phyloP scores from a whole-genome alignment of 2,888 invertebrate species.

The Ochropacha duplaris region DNA sequence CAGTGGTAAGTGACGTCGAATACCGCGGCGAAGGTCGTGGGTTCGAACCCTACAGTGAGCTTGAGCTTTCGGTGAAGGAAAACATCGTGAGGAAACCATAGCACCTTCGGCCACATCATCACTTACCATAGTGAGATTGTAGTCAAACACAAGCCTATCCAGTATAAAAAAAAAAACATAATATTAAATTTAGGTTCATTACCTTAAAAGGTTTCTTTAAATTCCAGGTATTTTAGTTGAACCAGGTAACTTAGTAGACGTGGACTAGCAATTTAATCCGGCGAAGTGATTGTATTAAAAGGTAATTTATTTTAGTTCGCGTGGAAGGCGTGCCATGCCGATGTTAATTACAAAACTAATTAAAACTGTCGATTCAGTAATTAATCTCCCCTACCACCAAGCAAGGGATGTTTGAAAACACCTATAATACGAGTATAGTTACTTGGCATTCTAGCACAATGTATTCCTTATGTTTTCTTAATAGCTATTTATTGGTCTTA shows the following conservation, averaged over 20 bases:
- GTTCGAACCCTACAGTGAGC: too few relatives aligned
- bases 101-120: too few relatives aligned
- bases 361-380: conserved; percentile 79
- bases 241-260: conserved; percentile 1
- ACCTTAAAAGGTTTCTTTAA: neutral
- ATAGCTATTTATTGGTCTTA: neutral
- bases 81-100: too few relatives aligned
- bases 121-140: too few relatives aligned
- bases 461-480: neutral
- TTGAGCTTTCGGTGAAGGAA: too few relatives aligned
- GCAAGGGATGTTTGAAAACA: conserved; percentile 23
- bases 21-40: too few relatives aligned
- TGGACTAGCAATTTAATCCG: conserved; percentile 52
- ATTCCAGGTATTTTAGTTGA: neutral
- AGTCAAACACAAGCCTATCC: too few relatives aligned
- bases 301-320: conserved; percentile 77
- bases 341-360: conserved; percentile 80
- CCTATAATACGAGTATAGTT: conserved; percentile 11
- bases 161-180: too few relatives aligned
- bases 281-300: conserved; percentile 72
- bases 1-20: too few relatives aligned
- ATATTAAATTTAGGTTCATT: too few relatives aligned
- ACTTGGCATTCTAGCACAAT: neutral
- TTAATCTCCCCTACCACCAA: conserved; percentile 63
- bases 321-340: conserved; percentile 60